Evolutionary conservation across 2,888 invertebrate genomes (phyloP), one percentile per base, ranked within the genome.

Genomic region (Rotaria magnacalcarata): DNA sequence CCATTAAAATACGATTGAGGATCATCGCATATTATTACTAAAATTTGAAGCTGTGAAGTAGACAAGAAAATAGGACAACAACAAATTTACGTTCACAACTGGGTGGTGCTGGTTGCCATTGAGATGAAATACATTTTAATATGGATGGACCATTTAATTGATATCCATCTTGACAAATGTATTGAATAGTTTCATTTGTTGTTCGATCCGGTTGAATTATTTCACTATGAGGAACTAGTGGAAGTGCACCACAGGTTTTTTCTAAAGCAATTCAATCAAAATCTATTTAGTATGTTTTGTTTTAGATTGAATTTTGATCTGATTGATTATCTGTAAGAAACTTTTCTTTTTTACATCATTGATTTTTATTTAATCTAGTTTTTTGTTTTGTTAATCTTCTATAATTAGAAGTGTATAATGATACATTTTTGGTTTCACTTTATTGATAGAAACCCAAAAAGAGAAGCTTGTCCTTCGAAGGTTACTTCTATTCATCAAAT

Each of bases 181-280:
- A 80, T 80, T 80, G 47, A 80, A 80, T 47, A n/a, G 80, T 47
- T n/a, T 80, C 80, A 80, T 80, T 80, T 6, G 67, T 67, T 19
- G 67, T 67, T 19, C 67, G 67, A 34, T 67, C 67, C 16, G 67
- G 67, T 67, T 67, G 67, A 67, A 80, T 47, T n/a, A 80, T n/a
- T 43, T 80, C 43, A 80, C 47, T 47, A 47, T 80, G 10, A 80
- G n/a, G 34, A 24, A 80, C 80, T 47, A 80, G 10, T 11, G 80
- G 80, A n/a, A 47, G 47, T 47, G 80, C 21, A n/a, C 47, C n/a
- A n/a, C 80, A 80, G n/a, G 80, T 24, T 80, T 47, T 80, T 80
- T 47, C 80, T 80, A n/a, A 6, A 67, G 16, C 16, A 34, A 14
- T 14, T 16, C 11, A 52, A 52, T 52, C 52, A 52, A 47, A 10